Conservation (phyloP, 2,888 invertebrate genomes). For the Synergus umbraculus region DNA sequence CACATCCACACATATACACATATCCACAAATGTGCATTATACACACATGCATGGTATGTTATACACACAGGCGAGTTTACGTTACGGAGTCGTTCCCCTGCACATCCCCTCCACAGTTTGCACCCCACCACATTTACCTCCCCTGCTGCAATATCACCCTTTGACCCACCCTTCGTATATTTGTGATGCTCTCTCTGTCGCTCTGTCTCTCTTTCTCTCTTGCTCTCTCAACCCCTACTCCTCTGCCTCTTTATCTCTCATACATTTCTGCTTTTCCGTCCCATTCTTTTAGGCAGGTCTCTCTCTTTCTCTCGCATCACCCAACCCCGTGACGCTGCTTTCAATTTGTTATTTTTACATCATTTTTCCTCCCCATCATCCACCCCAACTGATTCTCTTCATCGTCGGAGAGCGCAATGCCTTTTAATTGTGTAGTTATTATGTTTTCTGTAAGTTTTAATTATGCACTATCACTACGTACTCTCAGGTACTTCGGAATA, state of each 20-base stretch:
- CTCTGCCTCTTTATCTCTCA: slow-evolving; percentile 51
- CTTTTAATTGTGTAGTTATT: slow-evolving; percentile 65
- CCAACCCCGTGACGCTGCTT: slow-evolving; percentile 68
- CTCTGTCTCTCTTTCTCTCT: slow-evolving; percentile 44
- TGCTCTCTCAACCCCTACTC: slow-evolving; percentile 44
- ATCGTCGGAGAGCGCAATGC: slow-evolving; percentile 49
- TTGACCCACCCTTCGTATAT: slow-evolving; percentile 35
- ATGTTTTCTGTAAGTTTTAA: slow-evolving; percentile 57
- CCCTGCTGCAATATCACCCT: slow-evolving; percentile 12
- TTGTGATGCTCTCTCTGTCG: slow-evolving; percentile 49
- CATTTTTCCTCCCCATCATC: slow-evolving; percentile 65
- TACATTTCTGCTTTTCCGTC: slow-evolving; percentile 45
- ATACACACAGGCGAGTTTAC: slow-evolving; percentile 50
- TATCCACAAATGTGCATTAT: too few species aligned
- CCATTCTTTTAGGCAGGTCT: slow-evolving; percentile 29
- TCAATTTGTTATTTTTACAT: slow-evolving; percentile 74
- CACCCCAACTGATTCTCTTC: slow-evolving; percentile 43
- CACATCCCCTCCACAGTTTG: slow-evolving; percentile 35
- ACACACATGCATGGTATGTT: slow-evolving; percentile 34
- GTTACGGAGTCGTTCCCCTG: slow-evolving; percentile 25
- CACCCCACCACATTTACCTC: slow-evolving; percentile 9
- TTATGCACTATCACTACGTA: slow-evolving; percentile 43
- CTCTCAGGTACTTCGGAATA: slow-evolving; percentile 52
- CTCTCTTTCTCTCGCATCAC: slow-evolving; percentile 53
- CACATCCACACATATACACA: too few species aligned